phyloP scores from a whole-genome alignment of 2,888 invertebrate genomes.

The Andrena haemorrhoa region DNA sequence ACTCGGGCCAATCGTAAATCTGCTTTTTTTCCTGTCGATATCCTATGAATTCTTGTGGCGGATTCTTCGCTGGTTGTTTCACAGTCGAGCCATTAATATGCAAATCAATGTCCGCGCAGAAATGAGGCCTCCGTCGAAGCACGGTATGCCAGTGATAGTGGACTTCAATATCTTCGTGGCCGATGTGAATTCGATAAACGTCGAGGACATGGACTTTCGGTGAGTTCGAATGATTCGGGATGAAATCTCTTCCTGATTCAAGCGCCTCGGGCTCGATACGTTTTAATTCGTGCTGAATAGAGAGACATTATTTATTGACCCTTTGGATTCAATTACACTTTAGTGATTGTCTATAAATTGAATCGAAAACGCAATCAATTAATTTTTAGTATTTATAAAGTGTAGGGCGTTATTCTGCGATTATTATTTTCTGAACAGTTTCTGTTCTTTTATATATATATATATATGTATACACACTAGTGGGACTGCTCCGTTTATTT shows the following conservation, averaged over 20 bases:
- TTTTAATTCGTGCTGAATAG: too few species aligned
- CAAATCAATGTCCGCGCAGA: conserved; percentile 85
- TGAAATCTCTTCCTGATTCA: background rate
- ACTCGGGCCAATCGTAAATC: background rate
- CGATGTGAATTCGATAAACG: conserved; percentile 94
- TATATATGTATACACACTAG: too few species aligned
- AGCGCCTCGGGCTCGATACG: too few species aligned
- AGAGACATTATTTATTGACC: too few species aligned
- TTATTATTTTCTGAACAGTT: too few species aligned
- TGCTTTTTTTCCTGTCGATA: background rate
- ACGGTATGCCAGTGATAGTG: conserved; percentile 90
- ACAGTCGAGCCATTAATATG: conserved; percentile 10
- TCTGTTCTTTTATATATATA: too few species aligned
- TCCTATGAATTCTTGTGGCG: background rate
- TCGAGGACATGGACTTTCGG: conserved; percentile 96
- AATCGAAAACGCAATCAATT: too few species aligned
- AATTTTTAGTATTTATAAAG: too few species aligned
- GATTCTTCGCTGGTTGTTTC: background rate
- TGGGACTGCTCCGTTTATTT: too few species aligned
- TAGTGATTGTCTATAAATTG: too few species aligned
- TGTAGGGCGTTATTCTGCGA: too few species aligned
- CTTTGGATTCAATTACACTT: too few species aligned
- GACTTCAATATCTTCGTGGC: conserved; percentile 94
- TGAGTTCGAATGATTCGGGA: conserved; percentile 79
- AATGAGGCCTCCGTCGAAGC: conserved; percentile 91